Evolutionary conservation across 1,140 invertebrate species (phyloP).

Genomic region (Littorina saxatilis): DNA sequence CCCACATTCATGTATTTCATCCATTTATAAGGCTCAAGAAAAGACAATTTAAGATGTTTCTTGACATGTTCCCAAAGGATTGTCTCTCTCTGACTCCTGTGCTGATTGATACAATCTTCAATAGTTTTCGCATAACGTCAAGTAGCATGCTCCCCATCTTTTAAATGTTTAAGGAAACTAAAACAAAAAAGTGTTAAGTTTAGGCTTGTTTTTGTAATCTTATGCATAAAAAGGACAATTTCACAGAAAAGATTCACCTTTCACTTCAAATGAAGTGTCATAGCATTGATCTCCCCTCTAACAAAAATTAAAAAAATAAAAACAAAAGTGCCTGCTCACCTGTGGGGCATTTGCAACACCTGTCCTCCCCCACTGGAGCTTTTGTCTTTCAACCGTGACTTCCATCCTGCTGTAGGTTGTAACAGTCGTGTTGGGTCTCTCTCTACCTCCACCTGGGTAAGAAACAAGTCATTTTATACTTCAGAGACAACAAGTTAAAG

Average conservation of each 20-base stretch:
- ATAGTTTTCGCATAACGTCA: no score
- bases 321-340: conserved; percentile 53
- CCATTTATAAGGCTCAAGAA: no score
- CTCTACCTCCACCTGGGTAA: conserved; percentile 56
- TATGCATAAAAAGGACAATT: neutral
- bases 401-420: conserved; percentile 69
- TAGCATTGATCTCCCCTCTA: neutral
- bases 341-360: conserved; percentile 66
- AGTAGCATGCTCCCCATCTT: neutral
- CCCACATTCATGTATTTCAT: no score
- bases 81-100: no score
- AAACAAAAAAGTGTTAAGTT: neutral
- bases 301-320: neutral
- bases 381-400: conserved; percentile 61
- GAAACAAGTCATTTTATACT: no score
- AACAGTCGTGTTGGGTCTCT: conserved; percentile 66
- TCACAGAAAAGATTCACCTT: neutral
- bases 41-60: no score
- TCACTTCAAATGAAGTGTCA: neutral
- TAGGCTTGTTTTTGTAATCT: neutral
- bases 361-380: conserved; percentile 54
- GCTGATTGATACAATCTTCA: no score
- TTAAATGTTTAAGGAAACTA: neutral
- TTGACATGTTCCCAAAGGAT: no score
- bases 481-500: no score